Base-by-base conservation (phyloP, 2,888 invertebrate species). In the Tenthredo mesomela region DNA sequence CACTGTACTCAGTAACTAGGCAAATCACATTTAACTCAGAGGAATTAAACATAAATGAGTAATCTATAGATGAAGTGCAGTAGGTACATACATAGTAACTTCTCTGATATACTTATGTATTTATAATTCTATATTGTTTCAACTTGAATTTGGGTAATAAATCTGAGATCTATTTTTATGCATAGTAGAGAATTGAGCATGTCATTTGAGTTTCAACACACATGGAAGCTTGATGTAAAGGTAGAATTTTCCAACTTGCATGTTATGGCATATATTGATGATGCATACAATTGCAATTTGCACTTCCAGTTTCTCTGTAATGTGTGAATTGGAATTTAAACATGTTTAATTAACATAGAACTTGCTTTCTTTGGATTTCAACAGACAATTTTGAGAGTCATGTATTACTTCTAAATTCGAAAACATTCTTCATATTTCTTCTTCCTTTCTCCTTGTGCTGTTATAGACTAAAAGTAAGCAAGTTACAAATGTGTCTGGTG, bases 401-500 rank as follows among this genome's bases (percentile, higher is more conserved):
- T 9, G 7, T 21, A 10, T 43, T 43, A 67, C 33, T 67, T 33
- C 6, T 67, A 67, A 25, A 67, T 67, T 67, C 6, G 2, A 67
- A 67, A 2, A 73, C 1, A 21, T 43, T 73, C 71, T 73, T 25
- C 21, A 43, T 40, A 43, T 73, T 73, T 21, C n/a, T 40, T 7
- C n/a, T 21, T 43, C 67, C 67, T 67, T 67, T 18, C 4, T 67
- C 18, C 33, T 67, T 33, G 67, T 33, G 33, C 21, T 73, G 40
- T 12, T 21, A 43, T 83, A 67, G 50, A 40, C 21, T 54, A 54
- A 37, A 71, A 61, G 73, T 75, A 37, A 84, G 54, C 21, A 54
- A 71, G 29, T 61, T 33, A 67, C 33, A 43, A 71, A 75, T 87
- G 85, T 85, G 85, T 86, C 82, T 87, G 86, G 84, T 85, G 84